Percentiles rank a stretch among this genome's conserved stretches.
Evolutionary conservation across 64 coral and sea anemone species (phyloP).

Genomic region (Pachyseris speciosa): DNA sequence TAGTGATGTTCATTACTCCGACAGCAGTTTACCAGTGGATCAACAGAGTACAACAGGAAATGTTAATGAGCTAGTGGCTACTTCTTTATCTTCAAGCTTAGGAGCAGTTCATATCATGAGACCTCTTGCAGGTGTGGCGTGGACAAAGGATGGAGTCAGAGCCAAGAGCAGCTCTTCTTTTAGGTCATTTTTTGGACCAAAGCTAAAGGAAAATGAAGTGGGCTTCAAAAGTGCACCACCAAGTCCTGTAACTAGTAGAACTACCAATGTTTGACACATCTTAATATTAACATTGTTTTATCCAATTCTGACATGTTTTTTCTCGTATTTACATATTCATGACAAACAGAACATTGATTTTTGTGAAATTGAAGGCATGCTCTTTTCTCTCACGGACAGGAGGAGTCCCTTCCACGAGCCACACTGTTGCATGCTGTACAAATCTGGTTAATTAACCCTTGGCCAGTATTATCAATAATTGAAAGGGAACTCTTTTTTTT

Average conservation of each 20-base stretch:
- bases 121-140: constrained; percentile 12
- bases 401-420: too few species aligned
- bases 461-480: too few species aligned
- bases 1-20: neutral
- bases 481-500: too few species aligned
- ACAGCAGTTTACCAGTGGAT: neutral
- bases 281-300: neutral
- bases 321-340: too few species aligned
- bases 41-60: neutral
- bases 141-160: neutral
- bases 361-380: too few species aligned
- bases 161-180: neutral
- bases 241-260: neutral
- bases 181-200: neutral
- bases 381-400: too few species aligned
- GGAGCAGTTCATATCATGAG: constrained; percentile 26
- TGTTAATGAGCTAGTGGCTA: neutral
- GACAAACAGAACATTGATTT: too few species aligned
- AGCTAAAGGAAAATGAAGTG: neutral
- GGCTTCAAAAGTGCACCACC: constrained; percentile 13
- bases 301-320: too few species aligned
- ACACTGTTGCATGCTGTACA: too few species aligned
- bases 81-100: neutral
- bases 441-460: too few species aligned
- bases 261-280: neutral